Base-by-base conservation (phyloP, 2,113 vertebrate species). In the Tricholaema leucomelas region DNA sequence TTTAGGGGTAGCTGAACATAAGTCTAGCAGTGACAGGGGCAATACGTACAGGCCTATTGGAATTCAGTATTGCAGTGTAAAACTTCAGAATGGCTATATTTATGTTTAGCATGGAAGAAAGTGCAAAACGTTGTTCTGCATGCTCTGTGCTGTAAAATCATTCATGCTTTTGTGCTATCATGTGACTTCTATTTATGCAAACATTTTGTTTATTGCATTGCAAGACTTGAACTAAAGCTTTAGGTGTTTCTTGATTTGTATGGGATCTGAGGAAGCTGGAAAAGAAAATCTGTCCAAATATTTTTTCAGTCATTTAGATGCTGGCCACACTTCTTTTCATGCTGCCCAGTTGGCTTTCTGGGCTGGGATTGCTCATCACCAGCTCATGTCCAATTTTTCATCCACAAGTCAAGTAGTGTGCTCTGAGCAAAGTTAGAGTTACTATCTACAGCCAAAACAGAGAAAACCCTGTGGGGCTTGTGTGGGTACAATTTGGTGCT, bases 371-470 rank as follows among this genome's bases (percentile, higher is more conserved):
- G 8, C 48, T 9, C 10, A 2, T 19, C 58, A 59, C 28, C 15
- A 42, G 25, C 13, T 77, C 15, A 6, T 25, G 42, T 28, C 25
- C 27, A 24, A 25, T 27, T 46, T 31, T 31, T 58, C 18, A 36
- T 40, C 35, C 8, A 30, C 42, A 35, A 28, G 30, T 46, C 7
- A 35, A 42, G 18, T 65, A 10, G 61, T 9, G 10, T 50, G 15
- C 38, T 55, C 24, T 23, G 23, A 72, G 28, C 52, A 88, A 69
- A 70, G 28, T 19, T 36, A 7, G 25, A 25, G 20, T 69, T 18
- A 0, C 8, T 16, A 4, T 28, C 55, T 73, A 20, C 38, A n/a
- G 38, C 38, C 44, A 52, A 36, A 67, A 11, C 0, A 56, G 21
- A 58, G 33, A 46, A 44, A 56, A 31, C 7, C 2, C 19, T 8